These are phyloP conservation scores for Xiphorhynchus elegans DNA, from an alignment of 2,113 vertebrate genomes.

Conservation along the genomic window DNA sequence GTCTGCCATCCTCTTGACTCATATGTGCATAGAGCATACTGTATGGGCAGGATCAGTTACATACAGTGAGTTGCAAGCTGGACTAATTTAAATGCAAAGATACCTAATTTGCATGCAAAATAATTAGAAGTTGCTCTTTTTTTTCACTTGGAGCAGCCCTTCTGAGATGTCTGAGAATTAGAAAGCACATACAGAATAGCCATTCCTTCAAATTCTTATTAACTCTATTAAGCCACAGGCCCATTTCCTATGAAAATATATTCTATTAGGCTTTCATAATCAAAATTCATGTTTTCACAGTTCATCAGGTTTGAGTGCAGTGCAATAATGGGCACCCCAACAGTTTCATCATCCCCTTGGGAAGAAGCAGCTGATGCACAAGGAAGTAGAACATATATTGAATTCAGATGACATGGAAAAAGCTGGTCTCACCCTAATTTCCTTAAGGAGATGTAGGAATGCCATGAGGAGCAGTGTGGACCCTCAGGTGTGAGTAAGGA, in stretches of 20 bases:
- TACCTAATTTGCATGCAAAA: background rate
- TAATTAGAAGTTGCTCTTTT: background rate
- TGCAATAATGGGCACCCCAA: background rate
- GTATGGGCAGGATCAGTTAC: background rate
- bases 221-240: background rate
- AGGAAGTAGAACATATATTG: background rate
- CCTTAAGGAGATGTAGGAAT: background rate
- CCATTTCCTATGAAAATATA: background rate
- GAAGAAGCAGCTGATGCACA: background rate
- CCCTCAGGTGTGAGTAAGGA: background rate
- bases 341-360: background rate
- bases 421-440: background rate
- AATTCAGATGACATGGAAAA: background rate
- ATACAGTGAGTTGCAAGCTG: background rate
- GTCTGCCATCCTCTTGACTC: background rate
- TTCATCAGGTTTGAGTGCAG: background rate
- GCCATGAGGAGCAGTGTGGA: background rate
- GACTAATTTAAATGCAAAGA: slow-evolving; percentile 20
- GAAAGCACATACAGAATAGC: background rate
- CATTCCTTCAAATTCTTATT: background rate
- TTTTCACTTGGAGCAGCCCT: background rate
- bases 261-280: background rate
- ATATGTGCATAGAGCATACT: background rate
- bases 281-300: background rate
- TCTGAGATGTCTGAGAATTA: background rate